Percentiles rank a stretch among this genome's conserved stretches.
These are phyloP conservation scores for Aleiodes sp. DNA, from an alignment of 1,140 invertebrate species.

Conservation along the genomic window DNA sequence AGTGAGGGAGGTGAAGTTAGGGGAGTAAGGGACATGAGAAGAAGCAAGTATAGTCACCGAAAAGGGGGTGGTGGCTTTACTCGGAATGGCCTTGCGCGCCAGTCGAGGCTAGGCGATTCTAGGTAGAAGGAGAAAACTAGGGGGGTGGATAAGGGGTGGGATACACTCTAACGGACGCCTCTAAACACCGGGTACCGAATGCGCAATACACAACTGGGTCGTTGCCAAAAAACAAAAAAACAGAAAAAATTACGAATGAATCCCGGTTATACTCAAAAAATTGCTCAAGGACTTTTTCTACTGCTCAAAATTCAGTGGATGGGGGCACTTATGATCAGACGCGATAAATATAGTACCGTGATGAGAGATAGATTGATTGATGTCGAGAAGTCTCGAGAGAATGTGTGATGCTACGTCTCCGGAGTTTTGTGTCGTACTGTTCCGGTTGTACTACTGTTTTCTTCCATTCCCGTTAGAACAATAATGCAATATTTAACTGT, in stretches of 20 bases:
- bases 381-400: too few species aligned
- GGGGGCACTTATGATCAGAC: background rate
- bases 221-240: slow-evolving; percentile 26
- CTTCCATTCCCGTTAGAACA: slow-evolving; percentile 63
- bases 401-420: slow-evolving; percentile 21
- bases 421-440: slow-evolving; percentile 39
- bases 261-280: slow-evolving; percentile 43
- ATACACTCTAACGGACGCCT: slow-evolving; percentile 27
- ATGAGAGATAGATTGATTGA: too few species aligned
- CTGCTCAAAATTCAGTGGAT: background rate
- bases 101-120: slow-evolving; percentile 33
- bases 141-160: slow-evolving; percentile 43
- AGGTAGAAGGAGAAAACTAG: slow-evolving; percentile 26
- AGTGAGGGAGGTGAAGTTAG: background rate
- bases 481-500: slow-evolving; percentile 67
- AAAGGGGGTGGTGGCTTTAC: slow-evolving; percentile 40
- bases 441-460: slow-evolving; percentile 54
- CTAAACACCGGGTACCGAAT: slow-evolving; percentile 44
- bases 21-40: background rate
- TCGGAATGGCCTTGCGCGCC: slow-evolving; percentile 51
- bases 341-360: background rate
- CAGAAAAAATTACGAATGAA: slow-evolving; percentile 44
- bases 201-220: slow-evolving; percentile 54
- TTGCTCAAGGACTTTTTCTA: slow-evolving; percentile 48
- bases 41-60: slow-evolving; percentile 23